Percentiles rank a stretch among this genome's conserved stretches.
These are phyloP conservation scores for Meteorus sp. DNA, from an alignment of 1,140 invertebrate genomes.

Conservation along the genomic window DNA sequence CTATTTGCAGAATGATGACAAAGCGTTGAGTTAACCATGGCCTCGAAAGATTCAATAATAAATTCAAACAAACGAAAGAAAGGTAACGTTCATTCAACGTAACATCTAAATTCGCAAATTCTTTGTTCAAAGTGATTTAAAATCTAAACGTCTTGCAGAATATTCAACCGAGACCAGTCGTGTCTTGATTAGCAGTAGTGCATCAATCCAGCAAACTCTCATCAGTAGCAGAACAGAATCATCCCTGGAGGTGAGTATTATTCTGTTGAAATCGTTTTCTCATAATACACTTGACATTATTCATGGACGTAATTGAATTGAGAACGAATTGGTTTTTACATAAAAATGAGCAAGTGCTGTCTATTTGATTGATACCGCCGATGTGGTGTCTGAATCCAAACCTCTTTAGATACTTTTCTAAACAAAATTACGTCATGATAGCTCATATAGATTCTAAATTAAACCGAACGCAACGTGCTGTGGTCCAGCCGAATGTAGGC, in stretches of 20 bases:
- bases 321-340: too few species aligned
- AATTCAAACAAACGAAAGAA: slow-evolving; percentile 43
- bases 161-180: slow-evolving; percentile 39
- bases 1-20: slow-evolving; percentile 48
- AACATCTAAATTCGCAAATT: neutral
- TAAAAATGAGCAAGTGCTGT: too few species aligned
- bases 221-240: slow-evolving; percentile 19
- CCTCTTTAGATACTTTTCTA: neutral
- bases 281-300: too few species aligned
- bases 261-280: too few species aligned
- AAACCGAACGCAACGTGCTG: slow-evolving; percentile 38
- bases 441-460: slow-evolving; percentile 44
- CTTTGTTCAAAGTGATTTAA: slow-evolving; percentile 7
- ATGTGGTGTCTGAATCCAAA: neutral
- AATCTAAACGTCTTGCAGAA: slow-evolving; percentile 37
- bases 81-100: slow-evolving; percentile 34
- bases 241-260: slow-evolving; percentile 28
- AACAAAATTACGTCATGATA: slow-evolving; percentile 40
- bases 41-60: slow-evolving; percentile 37
- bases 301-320: too few species aligned
- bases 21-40: slow-evolving; percentile 44
- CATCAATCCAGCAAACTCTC: slow-evolving; percentile 23
- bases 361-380: too few species aligned
- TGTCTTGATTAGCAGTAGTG: slow-evolving; percentile 28
- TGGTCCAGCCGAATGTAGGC: slow-evolving; percentile 26